Evolutionary conservation across 2,113 vertebrate species (phyloP).

Genomic region (Heterochromis multidens): DNA sequence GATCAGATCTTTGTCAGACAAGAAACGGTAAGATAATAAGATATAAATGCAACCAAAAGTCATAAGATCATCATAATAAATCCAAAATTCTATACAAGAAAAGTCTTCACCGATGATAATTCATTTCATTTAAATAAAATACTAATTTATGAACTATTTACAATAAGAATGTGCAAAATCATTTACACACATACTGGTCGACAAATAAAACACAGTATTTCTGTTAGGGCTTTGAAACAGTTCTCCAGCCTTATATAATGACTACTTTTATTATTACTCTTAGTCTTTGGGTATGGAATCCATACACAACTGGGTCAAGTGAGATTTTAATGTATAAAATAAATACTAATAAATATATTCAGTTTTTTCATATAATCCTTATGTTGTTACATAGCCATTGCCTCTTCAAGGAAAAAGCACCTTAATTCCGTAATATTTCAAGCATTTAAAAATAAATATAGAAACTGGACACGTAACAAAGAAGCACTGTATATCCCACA

Average conservation of each 20-base stretch:
- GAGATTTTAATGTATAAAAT: background rate
- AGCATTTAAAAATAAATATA: background rate
- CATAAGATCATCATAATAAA: no score
- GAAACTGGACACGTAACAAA: background rate
- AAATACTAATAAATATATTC: background rate
- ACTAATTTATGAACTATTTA: accelerated
- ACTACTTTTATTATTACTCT: background rate
- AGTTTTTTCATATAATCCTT: background rate
- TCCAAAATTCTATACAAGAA: background rate
- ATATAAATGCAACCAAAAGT: background rate
- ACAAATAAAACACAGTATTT: no score
- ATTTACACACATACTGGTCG: background rate
- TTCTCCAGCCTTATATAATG: background rate
- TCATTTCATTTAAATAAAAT: background rate
- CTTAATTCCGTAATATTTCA: background rate
- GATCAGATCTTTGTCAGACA: background rate
- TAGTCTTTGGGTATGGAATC: background rate
- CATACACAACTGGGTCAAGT: background rate
- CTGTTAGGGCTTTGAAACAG: no score
- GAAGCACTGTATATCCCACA: background rate
- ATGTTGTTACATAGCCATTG: accelerated
- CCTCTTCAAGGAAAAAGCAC: background rate
- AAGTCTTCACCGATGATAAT: accelerated
- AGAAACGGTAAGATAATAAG: background rate
- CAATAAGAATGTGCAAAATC: background rate